phyloP scores from a whole-genome alignment of 2,888 invertebrate genomes.

The Lasioglossum villosulum region DNA sequence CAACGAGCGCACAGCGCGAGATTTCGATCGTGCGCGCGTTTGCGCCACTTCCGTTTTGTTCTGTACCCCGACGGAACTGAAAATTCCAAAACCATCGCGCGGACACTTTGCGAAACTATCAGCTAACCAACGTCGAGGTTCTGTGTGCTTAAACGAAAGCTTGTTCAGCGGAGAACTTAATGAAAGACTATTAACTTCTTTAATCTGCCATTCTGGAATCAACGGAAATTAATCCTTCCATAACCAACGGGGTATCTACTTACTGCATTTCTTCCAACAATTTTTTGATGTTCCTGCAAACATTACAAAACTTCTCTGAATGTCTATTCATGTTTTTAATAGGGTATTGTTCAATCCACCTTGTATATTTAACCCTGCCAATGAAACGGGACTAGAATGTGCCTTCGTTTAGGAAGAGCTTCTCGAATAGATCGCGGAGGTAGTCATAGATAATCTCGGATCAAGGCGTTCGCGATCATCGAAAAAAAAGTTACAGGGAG shows the following conservation, averaged over 20 bases:
- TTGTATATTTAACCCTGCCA: neutral
- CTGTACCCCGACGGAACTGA: neutral
- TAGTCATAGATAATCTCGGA: neutral
- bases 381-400: neutral
- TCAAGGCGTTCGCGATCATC: conserved; percentile 17
- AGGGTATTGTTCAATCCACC: neutral
- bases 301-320: too few species aligned
- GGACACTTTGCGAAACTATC: neutral
- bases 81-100: neutral
- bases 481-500: conserved; percentile 16
- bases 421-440: neutral
- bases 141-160: neutral
- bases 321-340: neutral
- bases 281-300: too few species aligned
- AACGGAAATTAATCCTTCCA: neutral
- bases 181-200: neutral
- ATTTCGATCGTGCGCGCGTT: neutral
- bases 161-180: neutral
- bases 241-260: too few species aligned
- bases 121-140: neutral
- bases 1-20: neutral
- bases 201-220: neutral
- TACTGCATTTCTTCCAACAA: too few species aligned
- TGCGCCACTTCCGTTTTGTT: neutral
- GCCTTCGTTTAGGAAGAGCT: neutral